Evolutionary conservation across 2,797 vertebrate genomes (phyloP).

Genomic region (Argyrosomus regius): DNA sequence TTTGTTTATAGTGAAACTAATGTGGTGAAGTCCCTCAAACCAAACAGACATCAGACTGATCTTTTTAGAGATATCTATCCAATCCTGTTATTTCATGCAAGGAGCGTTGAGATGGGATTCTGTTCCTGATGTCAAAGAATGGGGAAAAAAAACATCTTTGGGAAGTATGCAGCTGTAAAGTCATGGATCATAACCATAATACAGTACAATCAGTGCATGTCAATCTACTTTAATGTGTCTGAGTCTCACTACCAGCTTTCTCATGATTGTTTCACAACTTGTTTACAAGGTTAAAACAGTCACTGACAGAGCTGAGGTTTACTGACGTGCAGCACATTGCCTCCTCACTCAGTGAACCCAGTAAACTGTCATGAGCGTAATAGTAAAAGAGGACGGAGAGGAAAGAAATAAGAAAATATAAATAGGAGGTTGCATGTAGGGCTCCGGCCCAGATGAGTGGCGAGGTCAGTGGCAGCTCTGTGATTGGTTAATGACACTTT

Average conservation of each 20-base stretch:
- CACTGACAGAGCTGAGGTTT: not conserved
- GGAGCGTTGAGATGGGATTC: not conserved
- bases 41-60: not conserved
- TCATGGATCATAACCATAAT: not conserved
- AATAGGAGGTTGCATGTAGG: constrained; percentile 36
- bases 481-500: constrained; percentile 63
- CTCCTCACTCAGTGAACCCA: constrained; percentile 9
- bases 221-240: not conserved
- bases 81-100: not conserved
- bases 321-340: not conserved
- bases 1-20: not conserved
- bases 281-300: constrained; percentile 16
- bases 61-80: not conserved
- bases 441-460: constrained; percentile 51
- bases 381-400: constrained; percentile 2
- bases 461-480: constrained; percentile 52
- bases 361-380: constrained; percentile 15
- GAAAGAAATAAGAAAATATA: constrained; percentile 19
- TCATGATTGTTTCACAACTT: constrained; percentile 5
- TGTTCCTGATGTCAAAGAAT: too few relatives aligned
- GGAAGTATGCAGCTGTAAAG: not conserved
- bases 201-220: not conserved
- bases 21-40: not conserved
- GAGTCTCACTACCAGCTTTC: not conserved
- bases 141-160: too few relatives aligned